Conservation (phyloP, 2,113 vertebrate species). For the Phalacrocorax carbo region DNA sequence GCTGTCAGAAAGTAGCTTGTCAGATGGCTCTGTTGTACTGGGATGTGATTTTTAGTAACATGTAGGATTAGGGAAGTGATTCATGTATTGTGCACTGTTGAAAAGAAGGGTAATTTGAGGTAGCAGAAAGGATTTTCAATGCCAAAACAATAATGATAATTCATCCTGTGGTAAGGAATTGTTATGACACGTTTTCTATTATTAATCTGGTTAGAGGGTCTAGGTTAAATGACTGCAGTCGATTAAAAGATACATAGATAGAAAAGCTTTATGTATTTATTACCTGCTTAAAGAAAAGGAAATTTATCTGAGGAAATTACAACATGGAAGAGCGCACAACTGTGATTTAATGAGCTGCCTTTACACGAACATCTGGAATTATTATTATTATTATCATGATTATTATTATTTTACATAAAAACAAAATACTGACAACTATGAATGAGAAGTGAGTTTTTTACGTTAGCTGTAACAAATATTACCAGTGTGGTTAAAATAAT, state of each 20-base stretch:
- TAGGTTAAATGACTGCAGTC: constrained; percentile 66
- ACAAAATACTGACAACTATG: neutral
- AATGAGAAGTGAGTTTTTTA: constrained; percentile 10
- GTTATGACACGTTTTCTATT: constrained; percentile 71
- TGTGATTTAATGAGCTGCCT: constrained; percentile 32
- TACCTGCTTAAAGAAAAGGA: constrained; percentile 60
- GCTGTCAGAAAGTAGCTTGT: constrained; percentile 53
- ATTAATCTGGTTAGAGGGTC: constrained; percentile 65
- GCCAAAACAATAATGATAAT: constrained; percentile 70
- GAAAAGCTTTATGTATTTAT: constrained; percentile 56
- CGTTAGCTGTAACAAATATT: neutral
- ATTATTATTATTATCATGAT: neutral
- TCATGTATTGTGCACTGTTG: constrained; percentile 55
- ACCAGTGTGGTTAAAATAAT: neutral
- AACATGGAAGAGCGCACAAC: constrained; percentile 17
- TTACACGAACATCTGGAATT: constrained; percentile 22
- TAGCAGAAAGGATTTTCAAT: constrained; percentile 63
- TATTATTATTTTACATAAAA: constrained; percentile 42
- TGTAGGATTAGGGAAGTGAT: constrained; percentile 62
- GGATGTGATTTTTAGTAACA: constrained; percentile 45
- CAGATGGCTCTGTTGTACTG: constrained; percentile 47
- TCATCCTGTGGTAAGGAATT: constrained; percentile 62
- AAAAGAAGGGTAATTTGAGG: constrained; percentile 66
- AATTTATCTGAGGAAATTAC: constrained; percentile 57
- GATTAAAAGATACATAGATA: constrained; percentile 67